phyloP scores from a whole-genome alignment of 2,797 vertebrate species.

The Triplophysa bombifrons region DNA sequence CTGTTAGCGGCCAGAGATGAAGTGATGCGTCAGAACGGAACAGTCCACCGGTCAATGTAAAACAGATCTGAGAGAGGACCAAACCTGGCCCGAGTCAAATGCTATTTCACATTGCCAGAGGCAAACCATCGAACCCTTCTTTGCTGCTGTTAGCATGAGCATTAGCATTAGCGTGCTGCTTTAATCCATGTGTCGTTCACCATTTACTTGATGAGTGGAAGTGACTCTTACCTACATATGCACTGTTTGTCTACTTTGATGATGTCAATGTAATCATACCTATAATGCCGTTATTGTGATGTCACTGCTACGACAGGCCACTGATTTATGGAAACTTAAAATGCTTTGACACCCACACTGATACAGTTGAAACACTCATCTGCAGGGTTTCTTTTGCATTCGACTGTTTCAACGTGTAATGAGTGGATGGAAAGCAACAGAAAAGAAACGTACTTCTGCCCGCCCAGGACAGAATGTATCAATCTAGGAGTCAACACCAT shows the following conservation, averaged over 20 bases:
- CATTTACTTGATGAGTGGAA: slow-evolving; percentile 86
- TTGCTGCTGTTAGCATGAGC: slow-evolving; percentile 64
- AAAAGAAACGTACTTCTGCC: slow-evolving; percentile 85
- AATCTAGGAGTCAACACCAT: slow-evolving; percentile 83
- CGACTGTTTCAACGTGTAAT: slow-evolving; percentile 85
- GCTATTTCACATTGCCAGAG: slow-evolving; percentile 71
- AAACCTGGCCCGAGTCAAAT: slow-evolving; percentile 64
- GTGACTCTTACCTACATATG: slow-evolving; percentile 82
- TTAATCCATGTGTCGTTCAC: slow-evolving; percentile 75
- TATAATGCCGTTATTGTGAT: slow-evolving; percentile 82
- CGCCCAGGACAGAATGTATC: slow-evolving; percentile 86
- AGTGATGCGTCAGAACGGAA: slow-evolving; percentile 73
- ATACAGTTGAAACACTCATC: slow-evolving; percentile 85
- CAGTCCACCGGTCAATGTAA: slow-evolving; percentile 70
- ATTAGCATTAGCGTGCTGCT: not conserved
- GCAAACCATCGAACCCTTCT: slow-evolving; percentile 62
- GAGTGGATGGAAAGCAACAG: slow-evolving; percentile 87
- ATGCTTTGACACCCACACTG: slow-evolving; percentile 86
- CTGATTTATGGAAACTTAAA: slow-evolving; percentile 84
- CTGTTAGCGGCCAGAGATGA: slow-evolving; percentile 7
- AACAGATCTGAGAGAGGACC: slow-evolving; percentile 70
- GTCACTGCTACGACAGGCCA: slow-evolving; percentile 89
- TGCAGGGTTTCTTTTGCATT: slow-evolving; percentile 20
- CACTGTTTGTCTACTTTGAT: slow-evolving; percentile 74
- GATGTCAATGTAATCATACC: slow-evolving; percentile 79